Conservation (phyloP, 30 jellyfish, hydroid and myxozoan species). For the Pelagia noctiluca region DNA sequence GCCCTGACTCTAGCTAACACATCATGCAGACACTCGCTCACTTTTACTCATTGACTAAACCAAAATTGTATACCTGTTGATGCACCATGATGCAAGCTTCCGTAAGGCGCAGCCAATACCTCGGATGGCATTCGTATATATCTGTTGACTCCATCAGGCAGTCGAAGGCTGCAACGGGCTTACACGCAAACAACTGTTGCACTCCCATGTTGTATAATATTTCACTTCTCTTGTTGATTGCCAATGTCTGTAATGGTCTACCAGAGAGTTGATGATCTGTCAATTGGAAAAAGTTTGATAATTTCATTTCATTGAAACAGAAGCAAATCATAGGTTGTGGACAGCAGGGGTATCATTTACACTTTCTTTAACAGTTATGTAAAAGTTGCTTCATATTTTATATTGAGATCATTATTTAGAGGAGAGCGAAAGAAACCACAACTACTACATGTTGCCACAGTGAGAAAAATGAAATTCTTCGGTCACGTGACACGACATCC, state of each 20-base stretch:
- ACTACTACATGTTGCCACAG: too few relatives aligned
- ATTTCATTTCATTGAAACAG: background rate
- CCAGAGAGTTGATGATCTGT: conserved; percentile 91
- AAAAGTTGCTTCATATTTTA: too few relatives aligned
- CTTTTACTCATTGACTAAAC: too few relatives aligned
- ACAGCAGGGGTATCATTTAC: too few relatives aligned
- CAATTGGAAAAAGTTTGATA: background rate
- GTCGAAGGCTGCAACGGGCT: conserved; percentile 88
- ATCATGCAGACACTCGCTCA: too few relatives aligned
- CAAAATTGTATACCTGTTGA: conserved; percentile 71
- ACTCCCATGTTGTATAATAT: conserved; percentile 89
- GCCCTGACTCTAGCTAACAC: too few relatives aligned
- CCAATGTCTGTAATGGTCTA: conserved; percentile 90
- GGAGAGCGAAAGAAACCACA: too few relatives aligned
- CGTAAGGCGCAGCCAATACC: conserved; percentile 95
- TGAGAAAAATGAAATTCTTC: too few relatives aligned
- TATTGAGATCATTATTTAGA: too few relatives aligned
- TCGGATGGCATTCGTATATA: conserved; percentile 87
- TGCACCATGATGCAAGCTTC: conserved; percentile 91
- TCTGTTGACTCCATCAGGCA: conserved; percentile 87
- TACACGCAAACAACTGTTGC: conserved; percentile 86
- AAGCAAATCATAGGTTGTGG: background rate
- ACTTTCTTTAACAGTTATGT: too few relatives aligned
- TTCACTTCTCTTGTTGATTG: conserved; percentile 85
- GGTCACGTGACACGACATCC: too few relatives aligned